Evolutionary conservation across 30 jellyfish, hydroid and myxozoan genomes (phyloP).

Genomic region (Clytia hemisphaerica): DNA sequence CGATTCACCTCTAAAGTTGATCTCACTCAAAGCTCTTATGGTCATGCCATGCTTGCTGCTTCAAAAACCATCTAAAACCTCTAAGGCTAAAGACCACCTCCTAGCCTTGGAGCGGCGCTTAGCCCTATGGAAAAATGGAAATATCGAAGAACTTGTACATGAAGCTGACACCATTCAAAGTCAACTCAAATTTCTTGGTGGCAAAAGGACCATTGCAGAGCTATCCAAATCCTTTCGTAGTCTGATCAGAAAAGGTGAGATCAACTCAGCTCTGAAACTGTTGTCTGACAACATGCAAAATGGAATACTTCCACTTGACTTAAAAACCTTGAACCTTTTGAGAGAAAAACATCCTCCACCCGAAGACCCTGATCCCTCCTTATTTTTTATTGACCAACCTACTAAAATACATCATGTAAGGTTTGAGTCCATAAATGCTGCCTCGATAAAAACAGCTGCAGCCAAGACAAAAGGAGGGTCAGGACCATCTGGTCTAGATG

Average conservation of each 20-base stretch:
- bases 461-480: too few species aligned
- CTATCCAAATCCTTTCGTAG: too few species aligned
- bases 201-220: background rate
- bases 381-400: background rate
- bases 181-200: too few species aligned
- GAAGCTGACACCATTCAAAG: conserved; percentile 19
- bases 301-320: too few species aligned
- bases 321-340: conserved; percentile 2
- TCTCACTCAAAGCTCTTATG: too few species aligned
- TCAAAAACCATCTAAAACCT: too few species aligned
- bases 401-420: too few species aligned
- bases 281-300: too few species aligned
- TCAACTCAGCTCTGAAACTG: too few species aligned
- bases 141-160: conserved; percentile 15
- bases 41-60: too few species aligned
- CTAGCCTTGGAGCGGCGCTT: conserved; percentile 1
- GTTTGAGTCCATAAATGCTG: conserved; percentile 6
- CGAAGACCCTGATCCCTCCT: conserved; percentile 1
- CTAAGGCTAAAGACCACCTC: conserved; percentile 7
- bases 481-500: conserved; percentile 36
- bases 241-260: conserved; percentile 19
- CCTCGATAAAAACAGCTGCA: too few species aligned
- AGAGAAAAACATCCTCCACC: background rate
- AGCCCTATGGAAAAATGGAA: conserved; percentile 2
- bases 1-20: too few species aligned